These are phyloP conservation scores for Xestia sexstrigata DNA, from an alignment of 2,888 invertebrate species.

Conservation along the genomic window DNA sequence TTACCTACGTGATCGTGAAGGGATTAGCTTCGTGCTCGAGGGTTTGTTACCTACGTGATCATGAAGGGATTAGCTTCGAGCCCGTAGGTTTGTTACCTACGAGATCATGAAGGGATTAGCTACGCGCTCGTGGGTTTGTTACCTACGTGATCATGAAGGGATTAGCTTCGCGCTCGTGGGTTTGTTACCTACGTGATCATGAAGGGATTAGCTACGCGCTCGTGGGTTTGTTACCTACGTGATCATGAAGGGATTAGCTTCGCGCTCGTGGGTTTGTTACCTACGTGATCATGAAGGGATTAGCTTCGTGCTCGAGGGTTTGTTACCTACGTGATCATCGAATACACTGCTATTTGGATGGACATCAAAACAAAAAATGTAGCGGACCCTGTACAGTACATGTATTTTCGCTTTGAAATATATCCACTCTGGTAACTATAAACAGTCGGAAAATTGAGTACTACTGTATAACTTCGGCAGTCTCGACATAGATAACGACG, in stretches of 20 bases:
- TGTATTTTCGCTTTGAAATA: not conserved
- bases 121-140: not conserved
- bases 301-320: not conserved
- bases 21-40: constrained; percentile 4
- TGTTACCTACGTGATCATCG: not conserved
- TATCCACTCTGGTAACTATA: not conserved
- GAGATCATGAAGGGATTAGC: constrained; percentile 1
- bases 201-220: constrained; percentile 4
- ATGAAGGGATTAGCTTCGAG: constrained; percentile 3
- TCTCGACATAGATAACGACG: too few relatives aligned
- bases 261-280: not conserved
- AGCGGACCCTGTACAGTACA: not conserved
- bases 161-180: constrained; percentile 2
- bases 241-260: constrained; percentile 1
- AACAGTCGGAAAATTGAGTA: not conserved
- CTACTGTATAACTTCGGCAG: not conserved
- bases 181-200: not conserved
- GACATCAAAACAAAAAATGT: constrained; percentile 4
- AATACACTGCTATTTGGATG: not conserved
- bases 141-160: not conserved
- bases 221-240: not conserved
- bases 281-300: too few relatives aligned
- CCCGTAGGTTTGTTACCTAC: not conserved
- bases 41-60: not conserved
- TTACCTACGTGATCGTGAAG: not conserved